These are phyloP conservation scores for Epsilonema sp. DNA, from an alignment of 2,888 invertebrate genomes.

Conservation along the genomic window DNA sequence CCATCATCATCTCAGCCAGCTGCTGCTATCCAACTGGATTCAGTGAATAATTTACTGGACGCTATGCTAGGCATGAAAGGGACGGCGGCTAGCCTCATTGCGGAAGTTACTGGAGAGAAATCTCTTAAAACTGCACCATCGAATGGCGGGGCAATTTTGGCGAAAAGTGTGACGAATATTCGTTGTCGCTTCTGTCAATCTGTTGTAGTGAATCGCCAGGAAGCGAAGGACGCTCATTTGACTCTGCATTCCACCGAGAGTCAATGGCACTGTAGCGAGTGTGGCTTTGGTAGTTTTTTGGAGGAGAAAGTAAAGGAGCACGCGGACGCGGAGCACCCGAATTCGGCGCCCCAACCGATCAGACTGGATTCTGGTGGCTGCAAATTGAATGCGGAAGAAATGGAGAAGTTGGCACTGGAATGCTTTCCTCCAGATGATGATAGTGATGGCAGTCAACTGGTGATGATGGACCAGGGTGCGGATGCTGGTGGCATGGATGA, in stretches of 20 bases:
- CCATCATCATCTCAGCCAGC: too few species aligned
- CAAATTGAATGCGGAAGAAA: background rate
- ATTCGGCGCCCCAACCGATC: background rate
- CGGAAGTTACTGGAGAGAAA: too few species aligned
- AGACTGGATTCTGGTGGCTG: background rate
- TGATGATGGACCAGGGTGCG: too few species aligned
- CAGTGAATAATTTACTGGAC: background rate
- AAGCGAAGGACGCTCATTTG: background rate
- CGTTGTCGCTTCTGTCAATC: background rate
- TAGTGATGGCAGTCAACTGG: too few species aligned
- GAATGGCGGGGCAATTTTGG: background rate
- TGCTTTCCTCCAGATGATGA: slow-evolving; percentile 1
- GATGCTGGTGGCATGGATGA: too few species aligned
- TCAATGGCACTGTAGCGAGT: slow-evolving; percentile 6
- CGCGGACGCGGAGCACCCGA: background rate
- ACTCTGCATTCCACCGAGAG: slow-evolving; percentile 1
- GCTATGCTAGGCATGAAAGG: background rate
- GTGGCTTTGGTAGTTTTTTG: slow-evolving; percentile 1
- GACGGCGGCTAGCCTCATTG: background rate
- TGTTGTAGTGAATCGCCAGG: too few species aligned
- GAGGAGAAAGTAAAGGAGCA: background rate
- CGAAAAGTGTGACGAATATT: too few species aligned
- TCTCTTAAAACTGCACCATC: too few species aligned
- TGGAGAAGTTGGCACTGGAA: background rate
- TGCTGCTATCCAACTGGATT: too few species aligned